Conservation (phyloP, 2,113 vertebrate genomes). For the Rhipidura dahli region DNA sequence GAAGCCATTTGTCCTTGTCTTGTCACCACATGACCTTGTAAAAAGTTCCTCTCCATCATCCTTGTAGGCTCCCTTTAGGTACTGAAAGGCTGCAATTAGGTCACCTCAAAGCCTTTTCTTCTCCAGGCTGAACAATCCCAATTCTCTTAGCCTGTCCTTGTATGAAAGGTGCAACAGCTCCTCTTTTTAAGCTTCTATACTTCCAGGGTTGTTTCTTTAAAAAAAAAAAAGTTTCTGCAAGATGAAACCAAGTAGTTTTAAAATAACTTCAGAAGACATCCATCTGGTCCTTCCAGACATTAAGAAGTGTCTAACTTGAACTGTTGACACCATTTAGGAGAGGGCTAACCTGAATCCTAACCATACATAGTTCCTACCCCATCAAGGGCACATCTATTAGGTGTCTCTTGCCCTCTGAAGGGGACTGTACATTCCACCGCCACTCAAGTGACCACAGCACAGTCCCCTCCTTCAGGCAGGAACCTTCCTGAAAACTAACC, state of each 20-base stretch:
- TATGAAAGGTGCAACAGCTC: neutral
- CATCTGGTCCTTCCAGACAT: neutral
- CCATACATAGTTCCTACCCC: neutral
- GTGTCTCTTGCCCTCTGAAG: neutral
- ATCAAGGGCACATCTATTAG: neutral
- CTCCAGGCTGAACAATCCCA: neutral
- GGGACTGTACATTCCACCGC: neutral
- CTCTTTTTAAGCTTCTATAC: neutral
- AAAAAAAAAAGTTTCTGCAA: neutral
- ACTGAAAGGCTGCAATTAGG: neutral
- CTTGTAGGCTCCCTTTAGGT: neutral
- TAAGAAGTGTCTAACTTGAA: neutral
- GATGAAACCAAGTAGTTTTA: neutral
- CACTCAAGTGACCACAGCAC: neutral
- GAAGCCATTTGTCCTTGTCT: neutral
- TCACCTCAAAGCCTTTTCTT: neutral
- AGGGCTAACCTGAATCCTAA: neutral
- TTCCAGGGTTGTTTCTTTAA: neutral
- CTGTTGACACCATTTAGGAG: neutral
- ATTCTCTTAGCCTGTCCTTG: neutral
- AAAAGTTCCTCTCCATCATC: neutral
- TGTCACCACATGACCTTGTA: neutral
- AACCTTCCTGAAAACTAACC: neutral
- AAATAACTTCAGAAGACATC: neutral
- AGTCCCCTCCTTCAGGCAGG: neutral